A percentile compares a stretch with the other conserved stretches of the same genome.
Conservation (phyloP, 2,113 vertebrate genomes). For the Rissa tridactyla region DNA sequence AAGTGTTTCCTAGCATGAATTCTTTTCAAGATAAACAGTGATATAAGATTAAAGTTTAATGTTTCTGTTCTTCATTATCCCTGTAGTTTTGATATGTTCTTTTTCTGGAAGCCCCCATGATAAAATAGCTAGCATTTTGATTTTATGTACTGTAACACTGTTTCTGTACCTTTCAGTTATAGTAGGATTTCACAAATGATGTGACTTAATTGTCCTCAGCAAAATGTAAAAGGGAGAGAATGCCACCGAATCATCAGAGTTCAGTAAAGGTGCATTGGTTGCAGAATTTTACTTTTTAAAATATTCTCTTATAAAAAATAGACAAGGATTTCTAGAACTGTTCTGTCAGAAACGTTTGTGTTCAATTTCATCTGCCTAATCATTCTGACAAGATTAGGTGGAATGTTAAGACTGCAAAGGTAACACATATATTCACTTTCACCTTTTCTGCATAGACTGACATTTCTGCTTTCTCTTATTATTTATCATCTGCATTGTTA, state of each 20-base stretch:
- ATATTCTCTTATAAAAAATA: neutral
- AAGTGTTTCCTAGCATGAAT: neutral
- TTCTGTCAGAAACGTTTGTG: neutral
- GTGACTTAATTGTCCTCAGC: neutral
- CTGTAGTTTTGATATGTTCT: neutral
- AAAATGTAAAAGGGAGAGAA: neutral
- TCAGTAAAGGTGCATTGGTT: neutral
- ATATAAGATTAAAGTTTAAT: neutral
- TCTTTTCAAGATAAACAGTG: neutral
- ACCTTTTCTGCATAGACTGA: neutral
- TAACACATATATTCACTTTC: neutral
- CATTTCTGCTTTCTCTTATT: neutral
- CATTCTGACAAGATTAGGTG: neutral
- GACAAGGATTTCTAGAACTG: neutral
- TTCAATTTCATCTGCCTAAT: neutral
- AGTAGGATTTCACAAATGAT: neutral
- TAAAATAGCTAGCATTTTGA: neutral
- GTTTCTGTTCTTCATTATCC: neutral
- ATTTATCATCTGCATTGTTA: neutral
- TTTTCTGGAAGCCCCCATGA: neutral
- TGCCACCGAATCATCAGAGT: neutral
- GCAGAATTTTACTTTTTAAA: neutral
- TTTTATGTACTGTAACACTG: neutral
- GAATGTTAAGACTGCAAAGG: neutral
- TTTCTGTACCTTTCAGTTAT: neutral